These are phyloP conservation scores for Dromaius novaehollandiae DNA, from an alignment of 2,113 vertebrate species.

Conservation along the genomic window DNA sequence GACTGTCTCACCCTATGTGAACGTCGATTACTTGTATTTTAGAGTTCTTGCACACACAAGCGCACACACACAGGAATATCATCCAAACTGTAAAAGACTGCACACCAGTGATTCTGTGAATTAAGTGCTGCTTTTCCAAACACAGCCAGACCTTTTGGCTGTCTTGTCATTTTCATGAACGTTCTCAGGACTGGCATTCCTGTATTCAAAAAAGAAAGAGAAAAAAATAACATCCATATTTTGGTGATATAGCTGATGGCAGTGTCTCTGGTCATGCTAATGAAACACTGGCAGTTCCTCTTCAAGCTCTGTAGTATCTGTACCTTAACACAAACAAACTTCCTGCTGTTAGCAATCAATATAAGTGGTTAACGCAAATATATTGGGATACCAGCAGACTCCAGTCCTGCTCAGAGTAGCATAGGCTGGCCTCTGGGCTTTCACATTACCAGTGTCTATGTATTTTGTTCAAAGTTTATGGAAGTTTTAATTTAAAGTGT, in stretches of 20 bases:
- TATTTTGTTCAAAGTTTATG: conserved; percentile 3
- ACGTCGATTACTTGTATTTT: not conserved
- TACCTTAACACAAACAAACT: not conserved
- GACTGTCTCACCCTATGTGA: not conserved
- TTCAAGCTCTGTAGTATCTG: not conserved
- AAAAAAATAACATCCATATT: not conserved
- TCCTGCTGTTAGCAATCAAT: not conserved
- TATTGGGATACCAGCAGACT: not conserved
- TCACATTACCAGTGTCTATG: not conserved
- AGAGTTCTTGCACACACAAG: not conserved
- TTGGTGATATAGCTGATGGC: not conserved
- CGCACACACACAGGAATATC: not conserved
- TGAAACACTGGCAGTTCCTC: not conserved
- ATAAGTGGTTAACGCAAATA: not conserved
- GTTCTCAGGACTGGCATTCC: not conserved
- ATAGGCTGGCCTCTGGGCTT: not conserved
- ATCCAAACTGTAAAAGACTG: too few species aligned
- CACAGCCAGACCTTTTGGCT: not conserved
- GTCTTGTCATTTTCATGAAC: not conserved
- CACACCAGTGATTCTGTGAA: not conserved
- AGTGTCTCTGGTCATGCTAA: not conserved
- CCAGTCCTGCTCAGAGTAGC: not conserved
- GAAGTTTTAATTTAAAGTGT: not conserved
- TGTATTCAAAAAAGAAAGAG: not conserved
- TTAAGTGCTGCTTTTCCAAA: not conserved